Base-by-base conservation (phyloP, 2,888 invertebrate genomes). In the Tachystola acroxantha region DNA sequence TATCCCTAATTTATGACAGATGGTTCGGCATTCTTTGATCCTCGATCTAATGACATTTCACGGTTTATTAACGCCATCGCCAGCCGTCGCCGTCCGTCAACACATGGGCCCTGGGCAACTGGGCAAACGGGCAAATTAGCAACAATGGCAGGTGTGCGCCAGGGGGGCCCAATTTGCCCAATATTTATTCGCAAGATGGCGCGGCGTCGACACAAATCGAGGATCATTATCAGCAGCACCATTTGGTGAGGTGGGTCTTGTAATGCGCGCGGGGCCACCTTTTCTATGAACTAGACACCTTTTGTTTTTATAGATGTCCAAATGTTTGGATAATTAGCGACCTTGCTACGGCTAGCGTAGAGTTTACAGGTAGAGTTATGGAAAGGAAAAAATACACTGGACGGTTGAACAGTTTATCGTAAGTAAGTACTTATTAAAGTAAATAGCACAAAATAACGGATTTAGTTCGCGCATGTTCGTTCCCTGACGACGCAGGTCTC, bases 181-280 rank as follows among this genome's bases (percentile, higher is more conserved):
- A 79, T 82, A 80, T 84, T 84, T 84, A 82, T 82, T 75, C 58
- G 75, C 84, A 77, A 76, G 53, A 76, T 76, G 79, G 73, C 70
- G 77, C 76, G 79, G 73, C 70, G 77, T 64, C 64, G 64, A 64
- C 65, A 69, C 73, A 73, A 74, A 77, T 73, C 64, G 70, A 67
- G 55, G 63, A 62, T 69, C 73, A 79, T 79, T 77, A 76, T 40
- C 50, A 48, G 49, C 50, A 48, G 49, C 59, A 66, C 68, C 77
- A 75, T 80, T 81, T 78, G 79, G 68, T 53, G 67, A 74, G 78
- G 79, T 68, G 72, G 64, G 73, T 73, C 48, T 60, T 48, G 59
- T 79, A 67, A 78, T 76, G 69, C 49, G 56, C 45, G 34, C 25
- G 37, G 49, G 49, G 49, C 45, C 57, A 51, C 57, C 40, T 43